phyloP scores from a whole-genome alignment of 2,797 vertebrate species.

The Holocentrus rufus region DNA sequence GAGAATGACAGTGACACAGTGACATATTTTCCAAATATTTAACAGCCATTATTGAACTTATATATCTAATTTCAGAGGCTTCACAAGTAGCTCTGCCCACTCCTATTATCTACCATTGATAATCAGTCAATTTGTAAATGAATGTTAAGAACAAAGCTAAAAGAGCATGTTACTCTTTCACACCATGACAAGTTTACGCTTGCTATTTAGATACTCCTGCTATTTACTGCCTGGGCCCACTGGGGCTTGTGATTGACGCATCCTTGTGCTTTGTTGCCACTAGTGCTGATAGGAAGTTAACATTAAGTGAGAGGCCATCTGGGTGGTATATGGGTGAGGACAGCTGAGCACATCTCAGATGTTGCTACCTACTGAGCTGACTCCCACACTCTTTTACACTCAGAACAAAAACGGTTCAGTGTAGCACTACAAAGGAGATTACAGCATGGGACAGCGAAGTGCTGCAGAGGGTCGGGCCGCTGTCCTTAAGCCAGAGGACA shows the following conservation, averaged over 20 bases:
- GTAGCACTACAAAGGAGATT: neutral
- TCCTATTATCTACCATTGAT: neutral
- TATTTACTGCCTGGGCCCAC: conserved; percentile 54
- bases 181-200: conserved; percentile 39
- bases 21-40: neutral
- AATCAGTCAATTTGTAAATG: conserved; percentile 8
- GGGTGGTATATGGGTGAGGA: conserved; percentile 76
- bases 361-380: conserved; percentile 48
- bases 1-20: too few relatives aligned
- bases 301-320: conserved; percentile 64
- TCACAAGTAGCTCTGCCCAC: neutral
- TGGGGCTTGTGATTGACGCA: conserved; percentile 66
- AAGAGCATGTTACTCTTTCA: conserved; percentile 5
- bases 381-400: conserved; percentile 30
- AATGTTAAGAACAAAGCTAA: conserved; percentile 4
- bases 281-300: conserved; percentile 73
- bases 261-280: conserved; percentile 76
- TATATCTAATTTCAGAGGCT: neutral
- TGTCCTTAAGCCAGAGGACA: neutral
- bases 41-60: neutral
- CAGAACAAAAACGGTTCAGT: conserved; percentile 27
- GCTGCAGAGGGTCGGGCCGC: too few relatives aligned
- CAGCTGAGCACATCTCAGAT: conserved; percentile 78
- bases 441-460: neutral
- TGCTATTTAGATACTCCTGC: conserved; percentile 49